Percentiles rank a stretch among this genome's conserved stretches.
phyloP scores from a whole-genome alignment of 2,797 vertebrate species.

The Nothura maculosa region DNA sequence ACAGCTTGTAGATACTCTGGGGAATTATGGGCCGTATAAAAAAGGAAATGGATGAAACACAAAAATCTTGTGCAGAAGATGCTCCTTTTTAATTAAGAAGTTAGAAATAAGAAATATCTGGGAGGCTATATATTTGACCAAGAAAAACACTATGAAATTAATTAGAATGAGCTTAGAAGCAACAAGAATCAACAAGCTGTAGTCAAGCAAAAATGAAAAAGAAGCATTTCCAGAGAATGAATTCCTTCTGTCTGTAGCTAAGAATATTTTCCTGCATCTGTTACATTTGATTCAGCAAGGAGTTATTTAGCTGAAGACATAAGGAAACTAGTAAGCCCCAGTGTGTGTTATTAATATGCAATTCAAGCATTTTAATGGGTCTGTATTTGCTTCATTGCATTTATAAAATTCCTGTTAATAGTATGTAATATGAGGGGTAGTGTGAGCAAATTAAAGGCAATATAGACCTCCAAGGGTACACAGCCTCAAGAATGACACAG shows the following conservation, averaged over 20 bases:
- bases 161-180: background rate
- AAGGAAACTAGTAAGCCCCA: background rate
- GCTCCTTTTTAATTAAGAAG: background rate
- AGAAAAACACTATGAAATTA: background rate
- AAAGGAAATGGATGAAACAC: background rate
- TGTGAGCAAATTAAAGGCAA: background rate
- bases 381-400: background rate
- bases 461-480: background rate
- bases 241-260: constrained; percentile 16
- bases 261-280: constrained; percentile 18
- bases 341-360: background rate
- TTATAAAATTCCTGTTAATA: background rate
- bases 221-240: background rate
- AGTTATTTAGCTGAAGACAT: background rate
- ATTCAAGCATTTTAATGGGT: background rate
- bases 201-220: background rate
- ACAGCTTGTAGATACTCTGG: background rate
- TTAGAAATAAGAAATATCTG: background rate
- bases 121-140: background rate
- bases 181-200: background rate
- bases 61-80: background rate
- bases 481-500: background rate
- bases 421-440: background rate
- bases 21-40: background rate
- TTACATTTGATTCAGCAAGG: background rate